These are phyloP conservation scores for Phyllostomus hastatus DNA, from an alignment of 2,113 vertebrate species.

Conservation along the genomic window DNA sequence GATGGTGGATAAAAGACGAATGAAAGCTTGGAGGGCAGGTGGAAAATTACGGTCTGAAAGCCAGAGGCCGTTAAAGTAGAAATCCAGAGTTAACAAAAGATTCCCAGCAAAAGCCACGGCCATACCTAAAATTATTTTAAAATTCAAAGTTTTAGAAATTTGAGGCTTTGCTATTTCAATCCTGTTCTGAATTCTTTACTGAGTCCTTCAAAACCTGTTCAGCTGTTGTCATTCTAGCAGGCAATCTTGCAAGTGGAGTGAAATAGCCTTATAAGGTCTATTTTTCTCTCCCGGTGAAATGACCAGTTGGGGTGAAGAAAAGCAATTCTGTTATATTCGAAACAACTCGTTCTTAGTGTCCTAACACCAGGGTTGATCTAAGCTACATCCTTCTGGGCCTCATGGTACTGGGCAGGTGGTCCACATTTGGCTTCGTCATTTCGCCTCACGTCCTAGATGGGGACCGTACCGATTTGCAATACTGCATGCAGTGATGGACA, in stretches of 20 bases:
- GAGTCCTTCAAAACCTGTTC: neutral
- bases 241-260: neutral
- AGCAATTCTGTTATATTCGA: neutral
- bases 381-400: neutral
- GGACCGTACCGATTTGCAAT: fast-evolving
- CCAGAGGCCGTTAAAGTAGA: neutral
- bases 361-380: neutral
- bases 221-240: neutral
- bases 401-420: neutral
- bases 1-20: neutral
- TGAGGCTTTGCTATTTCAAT: neutral
- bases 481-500: neutral
- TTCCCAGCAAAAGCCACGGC: neutral
- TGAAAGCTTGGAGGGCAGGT: slow-evolving; percentile 29
- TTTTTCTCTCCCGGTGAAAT: neutral
- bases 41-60: neutral
- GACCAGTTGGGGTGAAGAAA: neutral
- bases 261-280: neutral
- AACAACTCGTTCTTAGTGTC: neutral
- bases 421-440: neutral
- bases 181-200: neutral
- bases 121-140: neutral
- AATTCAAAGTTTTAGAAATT: neutral
- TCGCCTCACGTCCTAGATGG: neutral
- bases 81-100: neutral